phyloP scores from a whole-genome alignment of 2,113 vertebrate genomes.

The Bubo scandiacus region DNA sequence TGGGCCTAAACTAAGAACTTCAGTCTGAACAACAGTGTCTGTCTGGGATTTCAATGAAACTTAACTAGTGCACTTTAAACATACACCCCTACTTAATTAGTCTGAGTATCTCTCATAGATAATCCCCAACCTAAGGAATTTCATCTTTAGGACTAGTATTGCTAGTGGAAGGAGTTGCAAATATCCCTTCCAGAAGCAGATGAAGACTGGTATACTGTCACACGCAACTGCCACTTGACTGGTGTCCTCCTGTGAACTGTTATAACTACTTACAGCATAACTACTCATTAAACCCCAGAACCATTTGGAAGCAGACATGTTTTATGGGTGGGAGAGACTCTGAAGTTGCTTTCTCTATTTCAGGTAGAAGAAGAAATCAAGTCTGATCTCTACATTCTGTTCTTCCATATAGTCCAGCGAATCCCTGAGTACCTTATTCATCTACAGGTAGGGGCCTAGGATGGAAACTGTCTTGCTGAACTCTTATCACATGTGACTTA shows the following conservation, averaged over 20 bases:
- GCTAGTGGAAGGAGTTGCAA: background rate
- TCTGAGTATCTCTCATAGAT: background rate
- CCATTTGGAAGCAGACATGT: background rate
- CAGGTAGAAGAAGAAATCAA: constrained; percentile 88
- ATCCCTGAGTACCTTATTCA: constrained; percentile 94
- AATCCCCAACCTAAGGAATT: background rate
- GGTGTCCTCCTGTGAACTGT: background rate
- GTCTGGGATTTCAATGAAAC: background rate
- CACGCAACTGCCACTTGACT: background rate
- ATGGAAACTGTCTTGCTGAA: background rate
- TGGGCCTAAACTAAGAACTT: background rate
- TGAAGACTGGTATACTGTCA: background rate
- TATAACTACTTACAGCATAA: background rate
- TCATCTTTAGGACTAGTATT: background rate
- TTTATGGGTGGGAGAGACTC: background rate
- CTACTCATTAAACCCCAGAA: background rate
- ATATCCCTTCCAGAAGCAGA: background rate
- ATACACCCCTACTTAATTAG: background rate
- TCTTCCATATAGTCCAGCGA: constrained; percentile 93
- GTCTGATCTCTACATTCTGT: constrained; percentile 89
- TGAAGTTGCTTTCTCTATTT: constrained; percentile 13
- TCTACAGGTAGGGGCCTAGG: constrained; percentile 80
- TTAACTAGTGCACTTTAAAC: background rate
- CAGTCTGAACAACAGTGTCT: background rate
- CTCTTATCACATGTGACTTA: background rate